Evolutionary conservation across 2,797 vertebrate species (phyloP).

Genomic region (Falco columbarius): DNA sequence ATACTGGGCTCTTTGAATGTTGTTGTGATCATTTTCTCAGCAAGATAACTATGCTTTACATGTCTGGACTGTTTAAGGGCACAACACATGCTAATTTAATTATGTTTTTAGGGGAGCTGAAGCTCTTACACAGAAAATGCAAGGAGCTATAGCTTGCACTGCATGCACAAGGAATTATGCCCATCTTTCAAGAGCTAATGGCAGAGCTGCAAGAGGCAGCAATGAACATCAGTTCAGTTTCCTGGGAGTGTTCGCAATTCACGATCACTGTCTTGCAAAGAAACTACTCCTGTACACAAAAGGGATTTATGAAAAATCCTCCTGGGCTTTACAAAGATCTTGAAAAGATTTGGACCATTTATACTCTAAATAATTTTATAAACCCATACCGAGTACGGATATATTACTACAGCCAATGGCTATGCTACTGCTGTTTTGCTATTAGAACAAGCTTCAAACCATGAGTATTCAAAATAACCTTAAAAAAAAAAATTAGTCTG

Average conservation of each 20-base stretch:
- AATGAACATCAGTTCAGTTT: neutral
- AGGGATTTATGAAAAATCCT: neutral
- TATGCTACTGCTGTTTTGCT: neutral
- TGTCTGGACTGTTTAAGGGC: slow-evolving; percentile 76
- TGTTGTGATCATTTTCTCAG: slow-evolving; percentile 83
- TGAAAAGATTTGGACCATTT: neutral
- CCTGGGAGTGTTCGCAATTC: neutral
- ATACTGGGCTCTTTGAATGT: slow-evolving; percentile 74
- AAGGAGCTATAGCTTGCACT: neutral
- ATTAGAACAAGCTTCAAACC: neutral
- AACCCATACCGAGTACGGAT: neutral
- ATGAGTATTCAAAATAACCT: neutral
- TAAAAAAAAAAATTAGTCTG: neutral
- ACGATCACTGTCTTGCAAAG: neutral
- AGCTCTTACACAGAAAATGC: slow-evolving; percentile 1
- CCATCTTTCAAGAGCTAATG: neutral
- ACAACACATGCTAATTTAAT: slow-evolving; percentile 51
- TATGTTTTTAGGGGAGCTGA: slow-evolving; percentile 20
- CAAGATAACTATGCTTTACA: slow-evolving; percentile 82
- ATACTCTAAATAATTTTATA: neutral
- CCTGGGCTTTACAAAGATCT: neutral
- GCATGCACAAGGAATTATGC: neutral
- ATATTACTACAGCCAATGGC: neutral
- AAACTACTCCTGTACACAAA: neutral
- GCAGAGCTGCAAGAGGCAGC: neutral